Percentiles rank a stretch among this genome's conserved stretches.
These are phyloP conservation scores for Melanophora roralis DNA, from an alignment of 2,888 invertebrate species.

Conservation along the genomic window DNA sequence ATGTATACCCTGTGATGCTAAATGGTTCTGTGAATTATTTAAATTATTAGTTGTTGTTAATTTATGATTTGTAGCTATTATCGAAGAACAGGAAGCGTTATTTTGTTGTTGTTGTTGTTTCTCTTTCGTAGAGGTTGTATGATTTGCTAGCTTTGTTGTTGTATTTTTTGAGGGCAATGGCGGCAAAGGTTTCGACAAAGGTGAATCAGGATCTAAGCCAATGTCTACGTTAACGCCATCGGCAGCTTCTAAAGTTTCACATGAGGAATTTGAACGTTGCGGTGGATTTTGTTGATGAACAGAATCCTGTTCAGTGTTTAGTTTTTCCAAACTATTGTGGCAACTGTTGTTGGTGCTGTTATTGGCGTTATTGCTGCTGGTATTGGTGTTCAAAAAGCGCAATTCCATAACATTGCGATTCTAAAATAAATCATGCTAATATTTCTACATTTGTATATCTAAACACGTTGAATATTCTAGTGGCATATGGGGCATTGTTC, in stretches of 20 bases:
- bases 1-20: conserved; percentile 67
- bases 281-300: conserved; percentile 37
- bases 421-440: conserved; percentile 76
- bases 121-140: conserved; percentile 64
- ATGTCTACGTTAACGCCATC: conserved; percentile 65
- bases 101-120: not conserved
- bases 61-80: conserved; percentile 18
- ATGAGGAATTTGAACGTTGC: conserved; percentile 71
- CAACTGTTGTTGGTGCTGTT: conserved; percentile 53
- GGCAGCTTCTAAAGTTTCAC: conserved; percentile 72
- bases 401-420: conserved; percentile 77
- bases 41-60: conserved; percentile 38
- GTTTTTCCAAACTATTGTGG: conserved; percentile 45
- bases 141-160: conserved; percentile 52
- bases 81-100: not conserved
- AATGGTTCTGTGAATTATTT: conserved; percentile 62
- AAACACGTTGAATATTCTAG: conserved; percentile 66
- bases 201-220: conserved; percentile 62
- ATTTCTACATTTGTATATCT: conserved; percentile 74
- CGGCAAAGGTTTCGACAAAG: conserved; percentile 71
- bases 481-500: too few species aligned
- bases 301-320: conserved; percentile 22
- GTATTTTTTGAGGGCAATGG: conserved; percentile 69
- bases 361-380: conserved; percentile 56
- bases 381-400: conserved; percentile 73